Base-by-base conservation (phyloP, 2,113 vertebrate genomes). In the Echinops telfairi region DNA sequence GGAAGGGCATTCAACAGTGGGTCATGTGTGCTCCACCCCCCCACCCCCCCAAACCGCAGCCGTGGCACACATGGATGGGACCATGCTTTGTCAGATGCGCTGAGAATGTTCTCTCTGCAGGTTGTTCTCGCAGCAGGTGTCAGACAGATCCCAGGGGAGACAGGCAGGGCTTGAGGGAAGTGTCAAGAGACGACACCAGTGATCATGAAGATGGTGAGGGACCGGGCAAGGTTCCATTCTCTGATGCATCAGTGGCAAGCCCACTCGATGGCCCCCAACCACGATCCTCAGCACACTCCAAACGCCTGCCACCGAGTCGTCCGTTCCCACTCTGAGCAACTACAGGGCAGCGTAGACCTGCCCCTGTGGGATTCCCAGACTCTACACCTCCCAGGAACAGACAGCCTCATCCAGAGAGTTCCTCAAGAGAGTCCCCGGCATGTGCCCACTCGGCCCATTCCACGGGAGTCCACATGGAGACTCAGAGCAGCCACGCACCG, bases 1-100 rank as follows among this genome's bases (percentile, higher is more conserved):
- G 0, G 0, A 33, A 20, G 22, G 36, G 4, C 27, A 1, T 29
- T 60, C 0, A 23, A 0, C 22, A 12, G 16, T 14, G 53, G 40
- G 19, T n/a, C n/a, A 4, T 1, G 0, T 16, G 15, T 16, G 20
- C 3, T 2, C n/a, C 40, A 4, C 40, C 40, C 40, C 40, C 7
- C 40, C 40, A 3, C 40, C 40, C 7, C 40, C 40, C 40, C 0
- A 1, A n/a, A 6, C 0, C 0, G 8, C 20, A 19, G 78, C 22
- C 22, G 53, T 2, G 20, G 38, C 6, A 38, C 29, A 73, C 19
- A 2, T 0, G 10, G 75, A 29, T 38, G 14, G 0, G 20, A 29
- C 31, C 22, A 6, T 16, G 43, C 0, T 0, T 20, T 57, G 11
- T 47, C 47, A 33, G 81, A 16, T 3, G 12, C 4, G 27, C 20